Base-by-base conservation (phyloP, 2,113 vertebrate genomes). In the Manacus vitellinus region DNA sequence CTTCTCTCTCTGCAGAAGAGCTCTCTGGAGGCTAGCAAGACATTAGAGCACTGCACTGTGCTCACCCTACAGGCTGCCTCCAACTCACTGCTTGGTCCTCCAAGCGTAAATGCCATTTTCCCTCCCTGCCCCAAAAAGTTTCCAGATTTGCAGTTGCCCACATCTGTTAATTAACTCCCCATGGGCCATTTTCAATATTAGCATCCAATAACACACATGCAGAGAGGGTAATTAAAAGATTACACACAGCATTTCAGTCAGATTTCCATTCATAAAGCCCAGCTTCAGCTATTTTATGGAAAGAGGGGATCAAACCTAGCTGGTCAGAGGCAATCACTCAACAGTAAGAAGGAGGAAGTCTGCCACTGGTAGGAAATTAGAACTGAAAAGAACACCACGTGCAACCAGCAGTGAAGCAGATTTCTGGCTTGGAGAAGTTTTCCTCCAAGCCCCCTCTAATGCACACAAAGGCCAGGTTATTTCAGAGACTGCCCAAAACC, bases 171-270 rank as follows among this genome's bases (percentile, higher is more conserved):
- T 5, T 6, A 20, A 56, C 51, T 44, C 51, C 39, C n/a, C 10
- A 3, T 0, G 3, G 31, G 71, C 62, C 14, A 28, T 19, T 52
- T 66, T 33, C 41, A 27, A 0, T 28, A 49, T 20, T 47, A 71
- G 52, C 25, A 94, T 6, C 62, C 72, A 43, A 0, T 20, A 68
- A 59, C 3, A 30, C n/a, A 62, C 31, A 7, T 0, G 24, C 24
- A 85, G 41, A 27, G 14, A 70, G 58, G n/a, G 23, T 1, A 25
- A 2, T 15, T 4, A 23, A 16, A 52, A 62, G 51, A 55, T 28
- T 43, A 54, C 1, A 12, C 66, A 62, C 27, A 77, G 49, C 16
- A 54, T 21, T 39, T 88, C 9, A 4, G 31, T 8, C 39, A 46
- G 19, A 76, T 63, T 68, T 85, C 39, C 30, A 16, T 24, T 68